Evolutionary conservation across 2,888 invertebrate species (phyloP).

Genomic region (Scaptomyza reducta): DNA sequence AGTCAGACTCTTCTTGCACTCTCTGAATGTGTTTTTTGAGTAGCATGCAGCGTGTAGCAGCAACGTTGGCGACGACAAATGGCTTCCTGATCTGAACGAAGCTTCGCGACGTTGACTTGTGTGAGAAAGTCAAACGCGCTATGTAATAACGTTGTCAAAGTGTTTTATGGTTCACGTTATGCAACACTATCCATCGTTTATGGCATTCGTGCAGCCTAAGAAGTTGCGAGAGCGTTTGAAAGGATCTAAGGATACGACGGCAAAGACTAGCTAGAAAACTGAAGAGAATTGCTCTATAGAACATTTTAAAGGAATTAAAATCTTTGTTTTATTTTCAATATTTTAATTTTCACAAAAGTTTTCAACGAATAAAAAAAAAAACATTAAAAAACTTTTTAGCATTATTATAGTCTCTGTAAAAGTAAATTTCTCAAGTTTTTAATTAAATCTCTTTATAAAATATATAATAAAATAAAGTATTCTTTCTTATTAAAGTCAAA

Average conservation of each 20-base stretch:
- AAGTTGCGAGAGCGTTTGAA: conserved; percentile 6
- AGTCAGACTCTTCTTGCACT: conserved; percentile 34
- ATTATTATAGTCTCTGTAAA: too few species aligned
- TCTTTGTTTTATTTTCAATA: too few species aligned
- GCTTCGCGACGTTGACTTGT: conserved; percentile 56
- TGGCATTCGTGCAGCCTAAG: conserved; percentile 4
- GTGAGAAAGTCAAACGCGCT: conserved; percentile 70
- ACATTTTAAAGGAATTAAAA: too few species aligned
- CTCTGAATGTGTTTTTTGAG: not conserved
- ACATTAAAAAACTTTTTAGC: too few species aligned
- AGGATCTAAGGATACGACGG: conserved; percentile 7
- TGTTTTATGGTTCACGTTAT: conserved; percentile 72
- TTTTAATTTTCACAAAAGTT: too few species aligned
- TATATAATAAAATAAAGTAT: too few species aligned
- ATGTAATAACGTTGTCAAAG: conserved; percentile 71
- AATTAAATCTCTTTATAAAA: too few species aligned
- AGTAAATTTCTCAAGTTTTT: too few species aligned
- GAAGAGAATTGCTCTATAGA: too few species aligned
- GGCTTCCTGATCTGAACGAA: conserved; percentile 66
- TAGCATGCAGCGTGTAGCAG: conserved; percentile 2
- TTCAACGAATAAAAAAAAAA: too few species aligned
- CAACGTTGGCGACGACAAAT: conserved; percentile 52
- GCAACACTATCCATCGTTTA: conserved; percentile 48
- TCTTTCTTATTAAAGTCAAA: too few species aligned
- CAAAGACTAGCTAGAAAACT: too few species aligned